Conservation (phyloP, 1,140 invertebrate genomes). For the Drosophila arizonae region DNA sequence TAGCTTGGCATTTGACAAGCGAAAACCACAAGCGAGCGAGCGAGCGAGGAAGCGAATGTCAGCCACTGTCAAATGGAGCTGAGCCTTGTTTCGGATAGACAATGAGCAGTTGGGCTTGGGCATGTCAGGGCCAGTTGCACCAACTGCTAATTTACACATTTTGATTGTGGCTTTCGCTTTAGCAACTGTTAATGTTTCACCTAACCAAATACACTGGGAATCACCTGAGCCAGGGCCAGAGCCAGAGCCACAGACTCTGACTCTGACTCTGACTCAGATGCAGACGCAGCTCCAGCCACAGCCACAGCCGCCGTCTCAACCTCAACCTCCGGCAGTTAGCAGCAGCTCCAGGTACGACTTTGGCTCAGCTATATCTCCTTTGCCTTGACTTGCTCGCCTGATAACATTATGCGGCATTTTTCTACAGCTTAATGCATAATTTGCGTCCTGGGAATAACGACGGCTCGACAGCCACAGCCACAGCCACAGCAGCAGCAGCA, state of each 20-base stretch:
- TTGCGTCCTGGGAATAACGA: constrained; percentile 75
- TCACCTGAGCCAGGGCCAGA: constrained; percentile 36
- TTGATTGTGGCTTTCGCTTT: constrained; percentile 66
- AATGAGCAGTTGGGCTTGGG: constrained; percentile 3
- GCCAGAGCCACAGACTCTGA: background rate
- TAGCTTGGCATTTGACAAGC: constrained; percentile 11
- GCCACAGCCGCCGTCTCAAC: no score
- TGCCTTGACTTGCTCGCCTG: constrained; percentile 39
- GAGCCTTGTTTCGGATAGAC: constrained; percentile 2
- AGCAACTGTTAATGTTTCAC: constrained; percentile 28
- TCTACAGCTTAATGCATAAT: constrained; percentile 80
- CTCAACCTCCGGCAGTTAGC: background rate
- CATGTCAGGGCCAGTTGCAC: constrained; percentile 58
- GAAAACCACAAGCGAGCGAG: constrained; percentile 24
- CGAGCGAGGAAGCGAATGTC: constrained; percentile 1
- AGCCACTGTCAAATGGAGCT: constrained; percentile 2
- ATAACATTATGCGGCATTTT: constrained; percentile 79
- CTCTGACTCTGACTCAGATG: no score
- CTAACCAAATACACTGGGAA: constrained; percentile 25
- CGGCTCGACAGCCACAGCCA: constrained; percentile 10
- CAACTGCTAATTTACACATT: constrained; percentile 79
- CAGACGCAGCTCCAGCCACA: background rate
- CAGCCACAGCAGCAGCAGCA: background rate
- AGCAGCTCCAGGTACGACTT: constrained; percentile 1
- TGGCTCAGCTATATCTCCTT: constrained; percentile 11